Evolutionary conservation across 1,140 invertebrate species (phyloP).

Genomic region (Pomacea maculata): DNA sequence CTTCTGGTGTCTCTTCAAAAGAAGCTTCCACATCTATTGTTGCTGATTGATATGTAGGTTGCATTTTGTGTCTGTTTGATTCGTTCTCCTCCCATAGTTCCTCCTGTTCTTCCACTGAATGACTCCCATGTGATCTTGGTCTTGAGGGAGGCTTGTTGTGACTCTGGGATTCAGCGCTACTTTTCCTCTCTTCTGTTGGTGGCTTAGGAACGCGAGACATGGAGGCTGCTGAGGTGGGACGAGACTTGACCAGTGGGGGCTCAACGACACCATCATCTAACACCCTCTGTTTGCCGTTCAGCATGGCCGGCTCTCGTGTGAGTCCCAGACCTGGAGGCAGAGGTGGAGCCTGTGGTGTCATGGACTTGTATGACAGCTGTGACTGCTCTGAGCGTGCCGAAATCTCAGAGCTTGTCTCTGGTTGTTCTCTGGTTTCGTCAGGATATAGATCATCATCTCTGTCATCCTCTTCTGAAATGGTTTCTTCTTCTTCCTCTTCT

Average conservation of each 20-base stretch:
- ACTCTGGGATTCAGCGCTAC: constrained; percentile 2
- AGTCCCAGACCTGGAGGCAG: constrained; percentile 52
- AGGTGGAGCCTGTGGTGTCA: constrained; percentile 57
- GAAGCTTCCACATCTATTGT: too few species aligned
- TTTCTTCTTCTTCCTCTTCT: constrained; percentile 40
- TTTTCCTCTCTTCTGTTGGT: not conserved
- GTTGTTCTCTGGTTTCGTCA: constrained; percentile 30
- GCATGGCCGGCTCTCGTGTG: constrained; percentile 43
- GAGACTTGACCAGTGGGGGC: constrained; percentile 16
- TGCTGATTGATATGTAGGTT: too few species aligned
- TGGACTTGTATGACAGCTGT: constrained; percentile 58
- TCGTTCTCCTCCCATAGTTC: not conserved
- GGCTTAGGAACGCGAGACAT: not conserved
- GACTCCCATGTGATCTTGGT: not conserved
- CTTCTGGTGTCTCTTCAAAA: too few species aligned
- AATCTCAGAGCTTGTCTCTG: constrained; percentile 17
- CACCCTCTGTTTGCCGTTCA: constrained; percentile 5
- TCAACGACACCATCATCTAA: constrained; percentile 13
- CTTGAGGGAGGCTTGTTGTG: not conserved
- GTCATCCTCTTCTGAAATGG: constrained; percentile 37
- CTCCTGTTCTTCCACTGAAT: not conserved
- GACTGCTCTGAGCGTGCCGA: constrained; percentile 40
- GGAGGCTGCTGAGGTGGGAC: constrained; percentile 8
- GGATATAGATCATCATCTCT: constrained; percentile 37
- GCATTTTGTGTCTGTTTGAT: not conserved